Evolutionary conservation across 2,113 vertebrate species (phyloP).

Genomic region (Oncorhynchus mykiss): DNA sequence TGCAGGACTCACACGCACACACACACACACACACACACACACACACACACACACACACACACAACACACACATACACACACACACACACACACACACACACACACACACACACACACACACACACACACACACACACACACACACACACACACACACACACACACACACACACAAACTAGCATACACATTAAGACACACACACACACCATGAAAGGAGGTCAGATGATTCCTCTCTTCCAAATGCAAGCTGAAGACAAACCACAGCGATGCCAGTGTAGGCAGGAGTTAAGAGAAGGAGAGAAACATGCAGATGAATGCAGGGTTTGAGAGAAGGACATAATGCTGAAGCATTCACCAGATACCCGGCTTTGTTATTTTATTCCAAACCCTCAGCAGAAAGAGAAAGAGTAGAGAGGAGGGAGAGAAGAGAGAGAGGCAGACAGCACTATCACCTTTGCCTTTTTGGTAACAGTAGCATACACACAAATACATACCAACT

Average conservation of each 20-base stretch:
- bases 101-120: slow-evolving; percentile 3
- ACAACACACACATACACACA: too few species aligned
- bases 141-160: background rate
- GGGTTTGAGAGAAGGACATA: slow-evolving; percentile 6
- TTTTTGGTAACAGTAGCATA: background rate
- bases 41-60: too few species aligned
- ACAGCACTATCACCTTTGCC: too few species aligned
- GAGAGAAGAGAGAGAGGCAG: background rate
- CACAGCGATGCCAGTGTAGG: background rate
- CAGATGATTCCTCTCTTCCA: slow-evolving; percentile 13
- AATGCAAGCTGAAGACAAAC: slow-evolving; percentile 18
- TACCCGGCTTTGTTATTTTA: slow-evolving; percentile 15
- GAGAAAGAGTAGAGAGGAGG: background rate
- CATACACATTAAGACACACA: background rate
- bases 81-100: background rate
- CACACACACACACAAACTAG: background rate
- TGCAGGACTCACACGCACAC: slow-evolving; percentile 30
- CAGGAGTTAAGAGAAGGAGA: background rate
- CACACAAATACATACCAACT: background rate
- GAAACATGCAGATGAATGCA: background rate
- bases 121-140: background rate
- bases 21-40: background rate
- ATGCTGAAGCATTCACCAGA: slow-evolving; percentile 37
- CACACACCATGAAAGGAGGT: slow-evolving; percentile 34
- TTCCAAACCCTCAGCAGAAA: slow-evolving; percentile 3